Base-by-base conservation (phyloP, 1,140 invertebrate species). In the Hesperophylax magnus region DNA sequence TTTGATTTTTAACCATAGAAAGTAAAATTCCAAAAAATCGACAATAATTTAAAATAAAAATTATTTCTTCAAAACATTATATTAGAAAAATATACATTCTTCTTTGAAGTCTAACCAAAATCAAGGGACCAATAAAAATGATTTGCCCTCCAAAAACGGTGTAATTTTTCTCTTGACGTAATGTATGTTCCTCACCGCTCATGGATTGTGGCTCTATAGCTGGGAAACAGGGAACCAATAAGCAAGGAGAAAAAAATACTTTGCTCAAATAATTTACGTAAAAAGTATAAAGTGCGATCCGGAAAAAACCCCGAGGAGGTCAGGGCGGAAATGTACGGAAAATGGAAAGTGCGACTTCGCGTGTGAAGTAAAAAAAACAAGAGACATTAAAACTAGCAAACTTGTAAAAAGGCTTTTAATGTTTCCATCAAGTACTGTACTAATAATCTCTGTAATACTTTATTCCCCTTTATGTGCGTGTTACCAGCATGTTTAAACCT, bases 181-280 rank as follows among this genome's bases (percentile, higher is more conserved):
- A 47, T 9, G 17, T 67, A 17, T n/a, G 63, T 18, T 31, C 9
- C n/a, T 65, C 24, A 24, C 9, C 61, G 61, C 24, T 67, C 27
- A 31, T 67, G 63, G 11, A 67, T 67, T 67, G 63, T 67, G 63
- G 63, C n/a, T 67, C 17, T 15, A n/a, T 47, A 0, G 1, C 63
- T 31, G 11, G n/a, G 22, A 67, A 67, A 67, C 6, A 31, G 39
- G 17, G 31, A 67, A 67, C 9, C 31, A 67, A 27, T 67, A 67
- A 67, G 31, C 24, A 67, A 67, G 17, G 15, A 31, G 63, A 11
- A n/a, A 67, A 31, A 31, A 67, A 67, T 27, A 67, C 22, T 67
- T 31, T n/a, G 63, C 22, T 17, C 9, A 67, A 67, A 34, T 67
- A 67, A 67, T 67, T 34, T 67, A 67, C 24, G 63, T 27, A 31